A percentile compares a stretch with the other conserved stretches of the same genome.
These are phyloP conservation scores for Lophius piscatorius DNA, from an alignment of 2,113 vertebrate species.

Conservation along the genomic window DNA sequence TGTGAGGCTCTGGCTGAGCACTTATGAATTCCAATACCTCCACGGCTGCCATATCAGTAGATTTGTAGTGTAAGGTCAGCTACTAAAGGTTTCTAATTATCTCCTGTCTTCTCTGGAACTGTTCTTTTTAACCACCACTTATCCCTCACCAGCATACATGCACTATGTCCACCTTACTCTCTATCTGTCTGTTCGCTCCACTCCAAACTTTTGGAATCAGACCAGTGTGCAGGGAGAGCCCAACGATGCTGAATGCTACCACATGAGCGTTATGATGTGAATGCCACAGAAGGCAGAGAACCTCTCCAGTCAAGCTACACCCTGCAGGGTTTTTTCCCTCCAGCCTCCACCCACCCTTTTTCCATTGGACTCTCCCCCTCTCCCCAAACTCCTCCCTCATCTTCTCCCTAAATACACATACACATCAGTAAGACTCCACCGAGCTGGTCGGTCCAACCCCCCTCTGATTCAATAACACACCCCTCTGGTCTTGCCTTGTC, in stretches of 20 bases:
- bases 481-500: constrained; percentile 26
- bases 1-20: constrained; percentile 59
- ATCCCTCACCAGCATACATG: constrained; percentile 49
- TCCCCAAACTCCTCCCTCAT: constrained; percentile 55
- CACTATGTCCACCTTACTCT: constrained; percentile 28
- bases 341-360: constrained; percentile 49
- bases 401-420: constrained; percentile 36
- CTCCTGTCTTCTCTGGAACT: constrained; percentile 10
- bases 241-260: constrained; percentile 62
- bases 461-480: constrained; percentile 36
- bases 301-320: constrained; percentile 70
- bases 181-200: constrained; percentile 27
- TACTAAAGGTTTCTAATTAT: constrained; percentile 1
- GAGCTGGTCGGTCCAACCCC: constrained; percentile 35
- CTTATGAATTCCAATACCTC: constrained; percentile 72
- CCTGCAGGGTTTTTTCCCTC: constrained; percentile 59
- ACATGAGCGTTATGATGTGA: constrained; percentile 70
- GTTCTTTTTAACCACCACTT: no score
- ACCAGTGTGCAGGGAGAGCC: constrained; percentile 55
- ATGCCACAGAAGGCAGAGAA: constrained; percentile 75
- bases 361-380: constrained; percentile 57
- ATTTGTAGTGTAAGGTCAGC: constrained; percentile 12
- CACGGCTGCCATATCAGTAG: constrained; percentile 68
- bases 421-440: constrained; percentile 35
- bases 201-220: constrained; percentile 48